A percentile compares a stretch with the other conserved stretches of the same genome.
Conservation (phyloP, 2,113 vertebrate genomes). For the Deroptyus accipitrinus region DNA sequence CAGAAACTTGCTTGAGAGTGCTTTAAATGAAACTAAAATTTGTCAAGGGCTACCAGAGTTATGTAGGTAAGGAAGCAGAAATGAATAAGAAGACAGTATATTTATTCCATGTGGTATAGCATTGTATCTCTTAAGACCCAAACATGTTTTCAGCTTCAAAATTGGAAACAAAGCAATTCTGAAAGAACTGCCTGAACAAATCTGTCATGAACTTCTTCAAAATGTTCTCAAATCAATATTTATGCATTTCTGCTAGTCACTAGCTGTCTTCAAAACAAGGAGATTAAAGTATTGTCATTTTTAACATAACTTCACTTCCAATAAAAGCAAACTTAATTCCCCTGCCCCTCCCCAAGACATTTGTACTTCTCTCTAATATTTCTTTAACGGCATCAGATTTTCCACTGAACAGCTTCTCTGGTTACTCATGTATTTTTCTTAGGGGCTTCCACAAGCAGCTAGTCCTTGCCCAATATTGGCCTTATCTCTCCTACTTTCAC, state of each 20-base stretch:
- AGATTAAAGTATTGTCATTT: constrained; percentile 8
- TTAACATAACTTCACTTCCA: neutral
- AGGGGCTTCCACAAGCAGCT: neutral
- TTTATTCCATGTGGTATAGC: neutral
- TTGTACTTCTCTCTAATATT: neutral
- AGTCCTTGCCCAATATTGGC: neutral
- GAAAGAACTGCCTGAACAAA: constrained; percentile 7
- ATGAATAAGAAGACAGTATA: neutral
- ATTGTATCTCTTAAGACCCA: neutral
- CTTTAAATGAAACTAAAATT: neutral
- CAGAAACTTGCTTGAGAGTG: neutral
- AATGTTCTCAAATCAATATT: constrained; percentile 17
- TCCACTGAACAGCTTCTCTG: neutral
- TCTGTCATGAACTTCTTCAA: constrained; percentile 16
- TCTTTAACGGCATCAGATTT: neutral
- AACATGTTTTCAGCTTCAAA: neutral
- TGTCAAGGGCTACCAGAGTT: neutral
- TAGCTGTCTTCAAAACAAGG: neutral
- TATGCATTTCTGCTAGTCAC: neutral
- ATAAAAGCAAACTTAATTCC: neutral
- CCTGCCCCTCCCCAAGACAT: neutral
- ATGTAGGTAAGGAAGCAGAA: neutral
- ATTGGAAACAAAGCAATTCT: constrained; percentile 6
- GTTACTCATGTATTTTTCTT: neutral
- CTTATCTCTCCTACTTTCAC: neutral